These are phyloP conservation scores for Xestia sexstrigata DNA, from an alignment of 2,888 invertebrate species.

Conservation along the genomic window DNA sequence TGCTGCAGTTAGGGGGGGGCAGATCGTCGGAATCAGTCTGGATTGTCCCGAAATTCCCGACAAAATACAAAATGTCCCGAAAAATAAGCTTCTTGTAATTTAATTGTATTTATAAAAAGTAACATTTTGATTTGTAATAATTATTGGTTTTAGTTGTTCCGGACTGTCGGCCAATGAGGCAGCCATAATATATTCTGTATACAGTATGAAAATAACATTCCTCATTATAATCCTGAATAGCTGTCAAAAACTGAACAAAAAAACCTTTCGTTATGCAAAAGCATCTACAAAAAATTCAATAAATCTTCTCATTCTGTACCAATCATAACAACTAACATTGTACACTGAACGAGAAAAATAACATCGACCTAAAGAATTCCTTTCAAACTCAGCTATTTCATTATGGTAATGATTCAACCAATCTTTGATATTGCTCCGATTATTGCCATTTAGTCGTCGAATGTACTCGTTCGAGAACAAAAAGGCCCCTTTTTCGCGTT, in stretches of 20 bases:
- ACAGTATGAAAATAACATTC: not conserved
- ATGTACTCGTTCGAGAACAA: slow-evolving; percentile 53
- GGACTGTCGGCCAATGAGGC: not conserved
- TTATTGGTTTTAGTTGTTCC: no score
- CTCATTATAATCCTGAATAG: not conserved
- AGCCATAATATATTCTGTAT: not conserved
- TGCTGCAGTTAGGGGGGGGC: not conserved
- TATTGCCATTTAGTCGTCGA: slow-evolving; percentile 65
- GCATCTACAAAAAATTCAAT: not conserved
- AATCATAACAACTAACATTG: slow-evolving; percentile 29
- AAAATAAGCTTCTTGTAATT: not conserved
- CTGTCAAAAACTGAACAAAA: not conserved
- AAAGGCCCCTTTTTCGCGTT: slow-evolving; percentile 42
- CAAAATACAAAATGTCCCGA: not conserved
- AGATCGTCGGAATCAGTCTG: not conserved
- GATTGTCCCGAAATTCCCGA: not conserved
- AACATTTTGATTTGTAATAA: no score
- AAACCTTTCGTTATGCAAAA: not conserved
- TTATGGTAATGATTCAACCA: slow-evolving; percentile 73
- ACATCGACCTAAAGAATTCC: slow-evolving; percentile 25
- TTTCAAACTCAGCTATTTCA: slow-evolving; percentile 65
- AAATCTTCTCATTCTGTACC: not conserved
- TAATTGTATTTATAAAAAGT: not conserved
- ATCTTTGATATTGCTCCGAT: slow-evolving; percentile 70
- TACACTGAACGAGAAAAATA: slow-evolving; percentile 36